Percentiles rank a stretch among this genome's conserved stretches.
Evolutionary conservation across 2,797 vertebrate genomes (phyloP).

Genomic region (Syncerus caffer): DNA sequence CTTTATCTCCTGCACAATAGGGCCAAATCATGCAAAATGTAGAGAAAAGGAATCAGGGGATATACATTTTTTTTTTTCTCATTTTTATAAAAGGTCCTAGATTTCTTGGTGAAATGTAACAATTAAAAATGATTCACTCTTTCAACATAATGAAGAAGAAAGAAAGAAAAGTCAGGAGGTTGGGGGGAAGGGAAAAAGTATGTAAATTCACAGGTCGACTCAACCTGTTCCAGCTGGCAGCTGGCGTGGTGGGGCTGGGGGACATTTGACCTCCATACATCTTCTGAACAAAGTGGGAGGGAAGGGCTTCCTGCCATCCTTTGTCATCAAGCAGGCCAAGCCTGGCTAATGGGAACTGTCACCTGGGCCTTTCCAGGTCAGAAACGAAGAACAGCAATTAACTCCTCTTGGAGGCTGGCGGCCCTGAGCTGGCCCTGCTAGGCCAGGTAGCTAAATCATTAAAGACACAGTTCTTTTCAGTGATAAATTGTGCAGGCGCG

Average conservation of each 20-base stretch:
- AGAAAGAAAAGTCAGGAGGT: not conserved
- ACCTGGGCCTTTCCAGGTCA: constrained; percentile 87
- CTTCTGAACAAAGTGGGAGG: constrained; percentile 86
- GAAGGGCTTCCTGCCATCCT: constrained; percentile 82
- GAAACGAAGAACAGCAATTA: constrained; percentile 92
- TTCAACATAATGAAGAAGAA: not conserved
- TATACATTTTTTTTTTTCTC: not conserved
- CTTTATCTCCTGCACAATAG: not conserved
- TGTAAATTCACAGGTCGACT: constrained; percentile 72
- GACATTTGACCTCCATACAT: constrained; percentile 85
- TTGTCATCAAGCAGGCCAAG: constrained; percentile 85
- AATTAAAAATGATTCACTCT: not conserved
- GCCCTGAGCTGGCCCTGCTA: constrained; percentile 84
- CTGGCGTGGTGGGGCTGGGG: constrained; percentile 70
- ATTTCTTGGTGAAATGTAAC: constrained; percentile 20
- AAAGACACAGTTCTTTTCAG: constrained; percentile 89
- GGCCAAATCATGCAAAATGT: not conserved
- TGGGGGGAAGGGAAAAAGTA: constrained; percentile 39
- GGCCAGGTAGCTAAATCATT: constrained; percentile 90
- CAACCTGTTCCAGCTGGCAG: constrained; percentile 74
- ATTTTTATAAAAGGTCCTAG: not conserved
- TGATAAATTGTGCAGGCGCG: constrained; percentile 94
- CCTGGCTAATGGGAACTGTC: constrained; percentile 89
- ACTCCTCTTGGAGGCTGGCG: constrained; percentile 86
- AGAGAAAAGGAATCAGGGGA: not conserved